phyloP scores from a whole-genome alignment of 2,113 vertebrate species.

The Morone chrysops region DNA sequence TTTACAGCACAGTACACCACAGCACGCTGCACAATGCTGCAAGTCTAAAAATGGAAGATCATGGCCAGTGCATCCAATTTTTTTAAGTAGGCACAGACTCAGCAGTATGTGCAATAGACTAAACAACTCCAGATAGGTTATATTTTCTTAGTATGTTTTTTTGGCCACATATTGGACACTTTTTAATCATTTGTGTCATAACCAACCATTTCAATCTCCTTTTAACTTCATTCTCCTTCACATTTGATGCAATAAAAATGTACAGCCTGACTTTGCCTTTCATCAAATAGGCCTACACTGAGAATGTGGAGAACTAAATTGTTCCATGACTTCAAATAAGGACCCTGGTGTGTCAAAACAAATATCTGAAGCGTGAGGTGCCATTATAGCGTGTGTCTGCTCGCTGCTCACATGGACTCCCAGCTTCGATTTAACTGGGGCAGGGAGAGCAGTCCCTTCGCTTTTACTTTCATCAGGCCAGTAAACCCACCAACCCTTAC shows the following conservation, averaged over 20 bases:
- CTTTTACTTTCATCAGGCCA: slow-evolving; percentile 45
- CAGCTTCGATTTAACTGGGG: slow-evolving; percentile 44
- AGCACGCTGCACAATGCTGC: neutral
- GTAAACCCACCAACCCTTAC: slow-evolving; percentile 25
- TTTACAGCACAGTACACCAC: too few relatives aligned
- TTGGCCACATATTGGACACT: neutral
- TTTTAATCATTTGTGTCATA: slow-evolving; percentile 16
- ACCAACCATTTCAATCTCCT: slow-evolving; percentile 3
- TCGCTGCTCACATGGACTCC: slow-evolving; percentile 20
- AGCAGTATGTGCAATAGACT: neutral
- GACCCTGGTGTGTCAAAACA: slow-evolving; percentile 43
- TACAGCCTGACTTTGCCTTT: slow-evolving; percentile 16
- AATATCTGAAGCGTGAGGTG: slow-evolving; percentile 42
- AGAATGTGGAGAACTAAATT: slow-evolving; percentile 39
- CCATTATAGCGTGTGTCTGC: slow-evolving; percentile 9
- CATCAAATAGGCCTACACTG: neutral
- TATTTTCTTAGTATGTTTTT: slow-evolving; percentile 4
- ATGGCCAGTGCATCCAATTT: neutral
- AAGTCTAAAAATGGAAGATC: neutral
- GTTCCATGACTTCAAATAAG: slow-evolving; percentile 60
- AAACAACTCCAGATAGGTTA: neutral
- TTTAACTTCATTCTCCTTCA: slow-evolving; percentile 1
- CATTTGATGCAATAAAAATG: slow-evolving; percentile 7
- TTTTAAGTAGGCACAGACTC: neutral
- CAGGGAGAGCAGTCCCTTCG: slow-evolving; percentile 43